Conservation (phyloP, 2,888 invertebrate species). For the Schizaphis graminum region DNA sequence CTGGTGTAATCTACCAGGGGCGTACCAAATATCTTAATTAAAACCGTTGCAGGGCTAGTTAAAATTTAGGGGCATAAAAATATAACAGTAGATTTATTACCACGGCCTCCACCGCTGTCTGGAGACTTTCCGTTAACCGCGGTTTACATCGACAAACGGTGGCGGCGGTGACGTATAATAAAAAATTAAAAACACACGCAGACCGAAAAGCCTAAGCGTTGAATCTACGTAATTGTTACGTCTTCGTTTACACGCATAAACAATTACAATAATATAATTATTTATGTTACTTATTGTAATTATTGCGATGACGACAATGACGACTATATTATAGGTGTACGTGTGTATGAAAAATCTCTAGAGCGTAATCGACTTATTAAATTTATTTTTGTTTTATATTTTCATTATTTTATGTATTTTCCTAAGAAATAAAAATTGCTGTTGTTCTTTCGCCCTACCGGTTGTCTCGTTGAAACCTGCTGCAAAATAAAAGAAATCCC, state of each 20-base stretch:
- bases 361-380: neutral
- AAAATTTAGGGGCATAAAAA: constrained; percentile 35
- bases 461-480: neutral
- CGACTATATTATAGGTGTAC: neutral
- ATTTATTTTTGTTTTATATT: constrained; percentile 9
- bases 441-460: neutral
- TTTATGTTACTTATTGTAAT: neutral
- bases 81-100: constrained; percentile 33
- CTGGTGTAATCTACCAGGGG: neutral
- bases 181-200: neutral
- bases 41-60: constrained; percentile 30
- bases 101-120: neutral
- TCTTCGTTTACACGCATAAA: neutral
- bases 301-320: neutral
- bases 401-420: neutral
- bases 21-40: constrained; percentile 28
- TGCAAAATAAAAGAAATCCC: neutral
- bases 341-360: neutral
- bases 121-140: neutral
- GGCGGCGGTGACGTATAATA: neutral
- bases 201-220: neutral
- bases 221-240: neutral
- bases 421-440: neutral
- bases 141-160: neutral
- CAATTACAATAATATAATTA: neutral